phyloP scores from a whole-genome alignment of 2,888 invertebrate genomes.

The Euplagia quadripunctaria region DNA sequence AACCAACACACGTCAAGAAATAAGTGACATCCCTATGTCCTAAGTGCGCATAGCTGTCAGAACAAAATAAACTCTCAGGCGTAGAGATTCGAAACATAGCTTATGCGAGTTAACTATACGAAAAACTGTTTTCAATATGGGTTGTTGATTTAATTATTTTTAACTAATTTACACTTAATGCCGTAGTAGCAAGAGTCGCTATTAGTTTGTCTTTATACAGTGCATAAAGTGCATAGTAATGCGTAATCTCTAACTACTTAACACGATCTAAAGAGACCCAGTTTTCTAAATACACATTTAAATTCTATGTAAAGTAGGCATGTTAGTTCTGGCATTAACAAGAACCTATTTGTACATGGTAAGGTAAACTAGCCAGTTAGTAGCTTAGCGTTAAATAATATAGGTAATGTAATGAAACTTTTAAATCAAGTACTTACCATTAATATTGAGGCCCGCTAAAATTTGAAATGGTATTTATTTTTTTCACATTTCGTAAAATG shows the following conservation, averaged over 20 bases:
- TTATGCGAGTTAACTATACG: too few species aligned
- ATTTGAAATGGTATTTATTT: too few species aligned
- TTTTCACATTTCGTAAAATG: too few species aligned
- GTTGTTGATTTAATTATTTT: not conserved
- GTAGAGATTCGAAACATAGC: too few species aligned
- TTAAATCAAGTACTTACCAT: not conserved
- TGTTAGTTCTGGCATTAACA: constrained; percentile 37
- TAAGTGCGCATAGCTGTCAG: too few species aligned
- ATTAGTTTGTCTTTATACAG: not conserved
- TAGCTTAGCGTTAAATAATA: not conserved
- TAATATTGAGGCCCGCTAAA: not conserved
- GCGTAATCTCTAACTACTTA: not conserved
- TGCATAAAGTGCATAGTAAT: not conserved
- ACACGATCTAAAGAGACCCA: constrained; percentile 3
- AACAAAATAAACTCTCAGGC: too few species aligned
- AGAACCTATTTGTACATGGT: constrained; percentile 16
- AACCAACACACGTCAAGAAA: too few species aligned
- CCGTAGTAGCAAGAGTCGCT: not conserved
- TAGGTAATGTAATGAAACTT: not conserved
- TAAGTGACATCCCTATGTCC: too few species aligned
- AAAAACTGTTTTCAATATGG: not conserved
- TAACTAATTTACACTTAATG: not conserved
- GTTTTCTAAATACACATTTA: constrained; percentile 14
- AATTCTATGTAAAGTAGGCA: constrained; percentile 31
- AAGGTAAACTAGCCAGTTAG: constrained; percentile 18